phyloP scores from a whole-genome alignment of 2,797 vertebrate species.

The Xenentodon cancila region DNA sequence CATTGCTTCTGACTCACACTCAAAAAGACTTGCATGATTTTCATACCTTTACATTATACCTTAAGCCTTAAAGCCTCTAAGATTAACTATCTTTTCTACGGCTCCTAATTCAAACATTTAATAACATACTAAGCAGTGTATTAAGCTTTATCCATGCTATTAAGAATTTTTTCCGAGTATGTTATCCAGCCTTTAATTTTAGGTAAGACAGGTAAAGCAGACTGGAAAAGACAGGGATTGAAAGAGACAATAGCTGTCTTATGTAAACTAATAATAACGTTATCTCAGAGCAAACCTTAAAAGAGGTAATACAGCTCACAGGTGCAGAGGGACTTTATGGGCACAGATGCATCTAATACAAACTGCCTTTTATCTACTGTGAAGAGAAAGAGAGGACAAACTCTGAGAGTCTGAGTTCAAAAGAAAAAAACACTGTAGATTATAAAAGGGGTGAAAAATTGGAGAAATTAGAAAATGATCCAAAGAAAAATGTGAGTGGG shows the following conservation, averaged over 20 bases:
- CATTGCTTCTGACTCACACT: constrained; percentile 22
- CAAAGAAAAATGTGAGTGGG: constrained; percentile 11
- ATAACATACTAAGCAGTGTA: constrained; percentile 72
- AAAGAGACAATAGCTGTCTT: constrained; percentile 14
- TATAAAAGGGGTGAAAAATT: constrained; percentile 1
- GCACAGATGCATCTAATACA: not conserved
- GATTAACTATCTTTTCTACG: constrained; percentile 57
- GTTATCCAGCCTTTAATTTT: constrained; percentile 53
- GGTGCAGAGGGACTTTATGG: not conserved
- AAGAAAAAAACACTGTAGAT: not conserved
- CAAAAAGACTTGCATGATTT: constrained; percentile 13
- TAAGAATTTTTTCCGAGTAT: constrained; percentile 60
- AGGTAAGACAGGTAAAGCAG: constrained; percentile 34
- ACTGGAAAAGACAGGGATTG: constrained; percentile 40
- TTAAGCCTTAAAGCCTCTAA: constrained; percentile 58
- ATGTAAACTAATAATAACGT: not conserved
- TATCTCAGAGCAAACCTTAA: constrained; percentile 35
- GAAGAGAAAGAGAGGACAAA: constrained; percentile 6
- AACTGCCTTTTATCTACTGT: constrained; percentile 13
- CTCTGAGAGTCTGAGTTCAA: not conserved
- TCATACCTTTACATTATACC: constrained; percentile 53
- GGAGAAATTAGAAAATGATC: constrained; percentile 22
- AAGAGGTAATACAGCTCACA: constrained; percentile 13
- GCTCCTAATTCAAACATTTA: constrained; percentile 73
- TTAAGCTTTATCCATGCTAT: constrained; percentile 68